Percentiles rank a stretch among this genome's conserved stretches.
phyloP scores from a whole-genome alignment of 2,888 invertebrate genomes.

The Nesidiocoris tenuis region DNA sequence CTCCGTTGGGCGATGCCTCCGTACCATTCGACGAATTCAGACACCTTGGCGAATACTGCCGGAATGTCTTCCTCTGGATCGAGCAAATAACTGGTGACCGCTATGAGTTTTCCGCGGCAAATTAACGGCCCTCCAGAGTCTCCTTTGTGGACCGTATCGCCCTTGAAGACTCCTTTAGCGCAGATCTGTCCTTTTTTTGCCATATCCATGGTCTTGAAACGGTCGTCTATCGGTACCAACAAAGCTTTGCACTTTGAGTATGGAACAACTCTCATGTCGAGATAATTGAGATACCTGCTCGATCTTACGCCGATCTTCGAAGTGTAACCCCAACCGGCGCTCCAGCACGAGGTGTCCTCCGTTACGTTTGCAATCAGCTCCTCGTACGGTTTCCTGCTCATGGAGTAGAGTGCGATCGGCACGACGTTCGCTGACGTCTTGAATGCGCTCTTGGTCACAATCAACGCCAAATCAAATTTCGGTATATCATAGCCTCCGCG shows the following conservation, averaged over 20 bases:
- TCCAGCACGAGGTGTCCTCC: too few relatives aligned
- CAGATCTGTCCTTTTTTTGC: conserved; percentile 1
- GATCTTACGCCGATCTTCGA: background rate
- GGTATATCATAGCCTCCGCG: too few relatives aligned
- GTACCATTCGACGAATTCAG: conserved; percentile 18
- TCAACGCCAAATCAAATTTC: too few relatives aligned
- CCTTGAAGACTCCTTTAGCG: background rate
- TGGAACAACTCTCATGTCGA: background rate
- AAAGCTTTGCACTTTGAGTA: background rate
- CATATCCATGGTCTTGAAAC: background rate
- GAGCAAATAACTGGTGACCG: conserved; percentile 3
- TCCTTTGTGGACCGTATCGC: conserved; percentile 6
- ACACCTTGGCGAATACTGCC: conserved; percentile 6
- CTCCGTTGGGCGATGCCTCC: too few relatives aligned
- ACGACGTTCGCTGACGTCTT: too few relatives aligned
- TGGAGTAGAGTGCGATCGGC: too few relatives aligned
- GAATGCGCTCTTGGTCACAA: too few relatives aligned
- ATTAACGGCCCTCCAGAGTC: conserved; percentile 17
- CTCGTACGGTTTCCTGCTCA: too few relatives aligned
- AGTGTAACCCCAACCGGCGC: background rate
- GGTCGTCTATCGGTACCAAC: background rate
- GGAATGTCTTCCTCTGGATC: conserved; percentile 3
- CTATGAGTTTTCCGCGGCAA: conserved; percentile 5
- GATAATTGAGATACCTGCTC: background rate
- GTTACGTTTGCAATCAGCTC: too few relatives aligned